Conservation (phyloP, 2,888 invertebrate species). For the Eustalomyia histrio region DNA sequence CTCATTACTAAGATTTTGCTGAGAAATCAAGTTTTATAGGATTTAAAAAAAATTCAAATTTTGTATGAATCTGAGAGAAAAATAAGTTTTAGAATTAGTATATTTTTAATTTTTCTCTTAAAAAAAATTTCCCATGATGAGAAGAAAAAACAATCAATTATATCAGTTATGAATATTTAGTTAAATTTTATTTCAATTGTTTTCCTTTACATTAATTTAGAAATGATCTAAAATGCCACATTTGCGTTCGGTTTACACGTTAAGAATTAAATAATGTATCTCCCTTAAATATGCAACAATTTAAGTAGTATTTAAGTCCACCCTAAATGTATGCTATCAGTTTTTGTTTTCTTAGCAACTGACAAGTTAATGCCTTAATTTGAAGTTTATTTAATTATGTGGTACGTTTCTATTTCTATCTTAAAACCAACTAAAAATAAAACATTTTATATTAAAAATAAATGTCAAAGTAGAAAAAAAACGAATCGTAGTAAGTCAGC, state of each 20-base stretch:
- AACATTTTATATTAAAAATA: constrained; percentile 5
- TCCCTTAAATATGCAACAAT: background rate
- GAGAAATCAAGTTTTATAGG: too few relatives aligned
- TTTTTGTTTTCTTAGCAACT: background rate
- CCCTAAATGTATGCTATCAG: background rate
- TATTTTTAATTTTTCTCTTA: too few relatives aligned
- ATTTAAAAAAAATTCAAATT: too few relatives aligned
- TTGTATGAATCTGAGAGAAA: too few relatives aligned
- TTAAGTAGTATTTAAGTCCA: background rate
- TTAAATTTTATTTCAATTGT: too few relatives aligned
- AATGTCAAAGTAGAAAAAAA: constrained; percentile 13
- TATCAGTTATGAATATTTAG: too few relatives aligned
- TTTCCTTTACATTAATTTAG: too few relatives aligned
- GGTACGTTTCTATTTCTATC: background rate
- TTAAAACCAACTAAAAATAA: background rate
- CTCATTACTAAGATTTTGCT: too few relatives aligned
- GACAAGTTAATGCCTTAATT: background rate
- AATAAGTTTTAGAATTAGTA: too few relatives aligned
- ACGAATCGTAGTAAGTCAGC: background rate
- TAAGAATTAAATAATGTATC: background rate
- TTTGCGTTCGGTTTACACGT: background rate
- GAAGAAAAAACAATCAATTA: too few relatives aligned
- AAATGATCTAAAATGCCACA: background rate
- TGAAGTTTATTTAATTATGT: background rate
- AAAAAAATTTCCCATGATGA: too few relatives aligned